A percentile compares a stretch with the other conserved stretches of the same genome.
Evolutionary conservation across 2,888 invertebrate genomes (phyloP).

Genomic region (Heliconius ismenius): DNA sequence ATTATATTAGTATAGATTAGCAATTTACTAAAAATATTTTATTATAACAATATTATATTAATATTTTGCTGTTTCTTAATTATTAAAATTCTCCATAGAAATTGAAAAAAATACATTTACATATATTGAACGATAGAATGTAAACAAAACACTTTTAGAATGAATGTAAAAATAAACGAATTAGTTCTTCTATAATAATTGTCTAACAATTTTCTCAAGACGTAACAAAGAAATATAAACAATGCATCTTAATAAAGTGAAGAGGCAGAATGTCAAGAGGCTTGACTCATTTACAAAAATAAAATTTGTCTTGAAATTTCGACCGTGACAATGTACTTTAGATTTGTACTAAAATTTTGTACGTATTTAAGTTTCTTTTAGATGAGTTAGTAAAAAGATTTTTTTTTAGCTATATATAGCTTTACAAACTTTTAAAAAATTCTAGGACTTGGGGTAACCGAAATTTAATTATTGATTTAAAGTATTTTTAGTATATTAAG

Average conservation of each 20-base stretch:
- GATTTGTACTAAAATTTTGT: background rate
- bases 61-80: background rate
- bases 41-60: background rate
- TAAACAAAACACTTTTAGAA: background rate
- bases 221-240: slow-evolving; percentile 25
- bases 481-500: no score
- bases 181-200: slow-evolving; percentile 7
- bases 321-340: slow-evolving; percentile 1
- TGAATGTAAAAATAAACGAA: slow-evolving; percentile 1
- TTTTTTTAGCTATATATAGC: no score
- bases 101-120: background rate
- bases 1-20: no score
- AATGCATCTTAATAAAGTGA: slow-evolving; percentile 29
- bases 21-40: no score
- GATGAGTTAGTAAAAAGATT: no score
- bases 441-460: no score
- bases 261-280: slow-evolving; percentile 27
- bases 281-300: slow-evolving; percentile 30
- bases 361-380: no score
- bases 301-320: slow-evolving; percentile 21
- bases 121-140: background rate
- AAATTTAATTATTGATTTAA: no score
- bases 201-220: slow-evolving; percentile 16
- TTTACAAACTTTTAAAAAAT: no score
- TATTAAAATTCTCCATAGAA: background rate